Base-by-base conservation (phyloP, 1,140 invertebrate species). In the Apis dorsata region DNA sequence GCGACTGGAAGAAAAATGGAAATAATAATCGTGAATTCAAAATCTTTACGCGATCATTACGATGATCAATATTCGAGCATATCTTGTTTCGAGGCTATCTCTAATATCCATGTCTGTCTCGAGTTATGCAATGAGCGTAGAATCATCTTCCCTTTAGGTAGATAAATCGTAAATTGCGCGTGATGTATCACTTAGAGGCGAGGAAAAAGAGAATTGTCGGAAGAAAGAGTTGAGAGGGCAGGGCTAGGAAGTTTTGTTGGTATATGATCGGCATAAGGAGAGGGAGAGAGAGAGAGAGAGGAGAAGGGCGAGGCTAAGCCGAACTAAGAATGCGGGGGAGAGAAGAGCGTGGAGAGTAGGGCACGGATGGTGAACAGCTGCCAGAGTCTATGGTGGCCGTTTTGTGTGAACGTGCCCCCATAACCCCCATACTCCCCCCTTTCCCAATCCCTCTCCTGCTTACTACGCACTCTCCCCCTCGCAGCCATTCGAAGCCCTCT, bases 291-390 rank as follows among this genome's bases (percentile, higher is more conserved):
- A 13, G 17, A 7, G 17, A 57, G 55, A 1, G 21, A 11, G 3
- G 86, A 80, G 79, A 89, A 89, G 85, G 85, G 84, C 75, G 85
- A 85, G 79, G 86, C 84, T 88, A 85, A 86, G 69, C 81, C 86
- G 72, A 81, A 71, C 74, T 85, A 86, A 89, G 91, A 91, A 90
- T 90, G 90, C 89, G 90, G 88, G 90, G 81, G 85, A 90, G 89
- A 81, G 80, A 76, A 63, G 65, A 79, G 77, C 49, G 83, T 76
- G 44, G 66, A 86, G 85, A 87, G 88, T 90, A 91, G 91, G 90
- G 90, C 90, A 91, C 90, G 91, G 90, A 92, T 93, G 89, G 91
- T 85, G 91, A 92, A 92, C 92, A 93, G 91, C 92, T 93, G 92
- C 90, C 85, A 81, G 82, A 83, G 80, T 53, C 88, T 88, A 89